phyloP scores from a whole-genome alignment of 1,140 invertebrate species.

The Drosophila nebulosa region DNA sequence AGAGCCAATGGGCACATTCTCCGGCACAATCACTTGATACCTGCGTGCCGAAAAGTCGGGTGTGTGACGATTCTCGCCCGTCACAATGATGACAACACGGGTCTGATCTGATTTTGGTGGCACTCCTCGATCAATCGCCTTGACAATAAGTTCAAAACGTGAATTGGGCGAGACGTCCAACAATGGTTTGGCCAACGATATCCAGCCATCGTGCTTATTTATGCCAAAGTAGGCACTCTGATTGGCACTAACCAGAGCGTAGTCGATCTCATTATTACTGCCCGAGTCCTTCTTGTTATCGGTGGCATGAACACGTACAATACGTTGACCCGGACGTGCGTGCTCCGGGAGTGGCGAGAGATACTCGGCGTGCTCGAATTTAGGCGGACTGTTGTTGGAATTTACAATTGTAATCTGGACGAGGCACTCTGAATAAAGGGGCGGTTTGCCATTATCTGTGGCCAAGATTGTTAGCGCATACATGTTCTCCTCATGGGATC shows the following conservation, averaged over 20 bases:
- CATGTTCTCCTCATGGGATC: slow-evolving; percentile 93
- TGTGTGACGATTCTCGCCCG: slow-evolving; percentile 90
- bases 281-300: slow-evolving; percentile 89
- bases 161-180: slow-evolving; percentile 82
- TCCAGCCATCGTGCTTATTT: slow-evolving; percentile 89
- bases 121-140: slow-evolving; percentile 91
- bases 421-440: slow-evolving; percentile 91
- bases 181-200: slow-evolving; percentile 85
- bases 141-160: slow-evolving; percentile 86
- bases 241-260: slow-evolving; percentile 89
- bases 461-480: slow-evolving; percentile 92
- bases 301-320: slow-evolving; percentile 88
- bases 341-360: slow-evolving; percentile 92
- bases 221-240: slow-evolving; percentile 89
- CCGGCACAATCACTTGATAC: slow-evolving; percentile 94
- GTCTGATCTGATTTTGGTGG: slow-evolving; percentile 91
- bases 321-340: slow-evolving; percentile 85
- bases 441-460: slow-evolving; percentile 95
- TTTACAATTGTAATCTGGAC: slow-evolving; percentile 94
- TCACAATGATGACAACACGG: slow-evolving; percentile 88
- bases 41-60: slow-evolving; percentile 92
- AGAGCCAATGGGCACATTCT: slow-evolving; percentile 93
- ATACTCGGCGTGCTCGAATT: slow-evolving; percentile 88
- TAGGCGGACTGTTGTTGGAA: slow-evolving; percentile 93
- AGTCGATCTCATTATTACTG: slow-evolving; percentile 93